These are phyloP conservation scores for Balaeniceps rex DNA, from an alignment of 2,113 vertebrate genomes.

Conservation along the genomic window DNA sequence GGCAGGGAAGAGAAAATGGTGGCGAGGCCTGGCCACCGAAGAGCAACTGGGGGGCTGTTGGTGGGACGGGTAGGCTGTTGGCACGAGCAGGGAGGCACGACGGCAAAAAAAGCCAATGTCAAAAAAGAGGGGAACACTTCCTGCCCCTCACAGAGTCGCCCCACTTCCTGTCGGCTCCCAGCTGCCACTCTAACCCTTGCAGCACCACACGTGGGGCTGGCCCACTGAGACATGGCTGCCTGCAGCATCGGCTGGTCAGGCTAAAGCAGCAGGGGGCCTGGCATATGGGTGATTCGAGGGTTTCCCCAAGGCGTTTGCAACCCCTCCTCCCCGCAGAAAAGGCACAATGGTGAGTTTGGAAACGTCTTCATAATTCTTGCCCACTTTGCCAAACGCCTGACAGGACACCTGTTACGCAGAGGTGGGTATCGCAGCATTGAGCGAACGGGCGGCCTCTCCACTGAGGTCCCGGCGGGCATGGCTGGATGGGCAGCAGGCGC, in stretches of 20 bases:
- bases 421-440: rapidly evolving
- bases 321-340: neutral
- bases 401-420: neutral
- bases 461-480: neutral
- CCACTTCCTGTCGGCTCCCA: rapidly evolving
- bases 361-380: neutral
- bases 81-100: too few species aligned
- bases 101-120: rapidly evolving
- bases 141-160: neutral
- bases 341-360: neutral
- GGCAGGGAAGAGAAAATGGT: neutral
- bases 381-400: rapidly evolving
- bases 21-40: neutral
- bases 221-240: neutral
- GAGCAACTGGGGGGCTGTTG: neutral
- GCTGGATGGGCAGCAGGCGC: neutral
- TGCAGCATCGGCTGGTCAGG: rapidly evolving
- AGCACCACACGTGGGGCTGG: rapidly evolving
- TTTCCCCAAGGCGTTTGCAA: neutral
- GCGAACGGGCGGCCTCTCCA: rapidly evolving
- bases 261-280: neutral
- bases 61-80: neutral
- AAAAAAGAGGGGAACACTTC: neutral
- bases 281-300: rapidly evolving
- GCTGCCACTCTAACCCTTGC: neutral